phyloP scores from a whole-genome alignment of 2,797 vertebrate species.

The Amniataba percoides region DNA sequence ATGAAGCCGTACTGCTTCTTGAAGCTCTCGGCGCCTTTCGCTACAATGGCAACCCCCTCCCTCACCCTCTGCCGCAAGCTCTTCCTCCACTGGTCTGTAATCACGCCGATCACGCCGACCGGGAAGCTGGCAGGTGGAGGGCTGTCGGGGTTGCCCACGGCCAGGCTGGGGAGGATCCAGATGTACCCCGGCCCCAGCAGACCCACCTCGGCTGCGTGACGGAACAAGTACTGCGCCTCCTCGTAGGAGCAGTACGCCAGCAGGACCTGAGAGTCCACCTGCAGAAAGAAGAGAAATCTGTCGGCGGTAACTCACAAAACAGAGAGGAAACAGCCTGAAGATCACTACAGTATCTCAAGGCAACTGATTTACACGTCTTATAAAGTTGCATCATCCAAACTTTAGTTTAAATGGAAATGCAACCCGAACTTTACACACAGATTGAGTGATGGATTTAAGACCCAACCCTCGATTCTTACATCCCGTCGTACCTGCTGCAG shows the following conservation, averaged over 20 bases:
- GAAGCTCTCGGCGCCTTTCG: slow-evolving; percentile 93
- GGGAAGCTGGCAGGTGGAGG: slow-evolving; percentile 92
- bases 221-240: slow-evolving; percentile 94
- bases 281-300: slow-evolving; percentile 8
- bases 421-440: neutral
- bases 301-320: neutral
- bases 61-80: slow-evolving; percentile 94
- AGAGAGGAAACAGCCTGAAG: slow-evolving; percentile 16
- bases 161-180: slow-evolving; percentile 95
- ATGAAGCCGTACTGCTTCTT: slow-evolving; percentile 88
- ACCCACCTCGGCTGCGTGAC: slow-evolving; percentile 90
- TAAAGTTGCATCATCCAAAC: neutral
- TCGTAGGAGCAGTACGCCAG: slow-evolving; percentile 95
- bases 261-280: slow-evolving; percentile 93
- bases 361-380: neutral
- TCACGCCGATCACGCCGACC: slow-evolving; percentile 93
- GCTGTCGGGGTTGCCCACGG: slow-evolving; percentile 92
- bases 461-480: neutral
- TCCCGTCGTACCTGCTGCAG: slow-evolving; percentile 89
- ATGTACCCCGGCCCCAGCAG: slow-evolving; percentile 94
- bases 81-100: slow-evolving; percentile 96
- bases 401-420: neutral
- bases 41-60: slow-evolving; percentile 95
- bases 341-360: neutral
- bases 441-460: neutral